A percentile compares a stretch with the other conserved stretches of the same genome.
These are phyloP conservation scores for Heliconius ismenius DNA, from an alignment of 2,888 invertebrate genomes.

Conservation along the genomic window DNA sequence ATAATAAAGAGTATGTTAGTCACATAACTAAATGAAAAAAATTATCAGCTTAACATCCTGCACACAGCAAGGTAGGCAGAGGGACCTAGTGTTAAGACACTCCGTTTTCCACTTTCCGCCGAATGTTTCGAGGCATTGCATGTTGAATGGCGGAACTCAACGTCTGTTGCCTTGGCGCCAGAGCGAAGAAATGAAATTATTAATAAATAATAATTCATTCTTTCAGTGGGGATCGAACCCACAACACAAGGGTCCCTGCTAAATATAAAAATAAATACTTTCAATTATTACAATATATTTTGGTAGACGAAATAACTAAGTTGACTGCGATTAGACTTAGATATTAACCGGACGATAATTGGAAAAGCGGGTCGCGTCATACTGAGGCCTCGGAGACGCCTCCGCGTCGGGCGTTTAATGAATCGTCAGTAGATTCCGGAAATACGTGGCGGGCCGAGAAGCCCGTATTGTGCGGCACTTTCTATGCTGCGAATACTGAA, in stretches of 20 bases:
- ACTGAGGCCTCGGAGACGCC: slow-evolving; percentile 49
- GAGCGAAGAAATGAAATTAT: no score
- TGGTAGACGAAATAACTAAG: slow-evolving; percentile 26
- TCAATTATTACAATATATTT: neutral
- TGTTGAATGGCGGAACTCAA: no score
- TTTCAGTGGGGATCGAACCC: no score
- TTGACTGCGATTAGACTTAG: slow-evolving; percentile 54
- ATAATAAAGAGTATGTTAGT: neutral
- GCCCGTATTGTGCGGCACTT: slow-evolving; percentile 77
- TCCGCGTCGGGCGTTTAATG: slow-evolving; percentile 63
- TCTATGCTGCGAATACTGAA: slow-evolving; percentile 76
- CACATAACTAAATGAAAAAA: neutral
- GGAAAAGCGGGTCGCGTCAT: slow-evolving; percentile 53
- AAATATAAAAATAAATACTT: no score
- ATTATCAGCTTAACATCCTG: no score
- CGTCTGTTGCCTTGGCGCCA: no score
- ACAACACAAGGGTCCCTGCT: no score
- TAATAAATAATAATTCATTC: no score
- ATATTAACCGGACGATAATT: slow-evolving; percentile 72
- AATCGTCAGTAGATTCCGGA: slow-evolving; percentile 75
- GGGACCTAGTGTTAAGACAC: no score
- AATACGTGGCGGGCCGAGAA: slow-evolving; percentile 73
- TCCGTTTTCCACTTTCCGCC: no score
- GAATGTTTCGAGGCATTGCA: no score
- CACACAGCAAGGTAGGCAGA: no score